Base-by-base conservation (phyloP, 2,797 vertebrate species). In the Silurus aristotelis region DNA sequence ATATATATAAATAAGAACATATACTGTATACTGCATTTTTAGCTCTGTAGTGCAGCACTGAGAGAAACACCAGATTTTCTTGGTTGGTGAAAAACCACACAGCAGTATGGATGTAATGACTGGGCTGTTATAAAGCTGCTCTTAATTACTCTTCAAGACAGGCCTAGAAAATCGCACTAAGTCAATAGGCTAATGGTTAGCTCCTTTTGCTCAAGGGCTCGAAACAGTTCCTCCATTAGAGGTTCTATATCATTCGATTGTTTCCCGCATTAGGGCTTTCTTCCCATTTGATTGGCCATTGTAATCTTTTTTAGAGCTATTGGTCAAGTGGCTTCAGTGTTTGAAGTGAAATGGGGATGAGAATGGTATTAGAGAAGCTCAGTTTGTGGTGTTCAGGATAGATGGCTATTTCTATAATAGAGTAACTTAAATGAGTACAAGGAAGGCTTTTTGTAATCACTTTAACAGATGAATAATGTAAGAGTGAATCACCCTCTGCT, bases 1-100 rank as follows among this genome's bases (percentile, higher is more conserved):
- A 94, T 93, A 91, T 93, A 93, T 92, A 93, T 93, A 72, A 55
- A 79, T 68, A 83, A 90, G 90, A 91, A 90, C 89, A 67, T 22
- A 60, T 85, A 31, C 4, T 38, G 38, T 38, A 38, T 82, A 64
- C 79, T 73, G 72, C 15, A 31, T 27, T n/a, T n/a, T 82, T 22
- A 20, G 78, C 15, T 76, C 7, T 68, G 63, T 76, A 80, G n/a
- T 19, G 7, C 71, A 67, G 79, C 14, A 27, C 27, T 66, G 52
- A 43, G 25, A 75, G 48, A 48, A 80, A 82, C 63, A 46, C 76
- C n/a, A 63, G 83, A 66, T 55, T 7, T 48, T 31, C 66, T 77
- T 58, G 38, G 55, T 22, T 80, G n/a, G 55, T 58, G 27, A 77
- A 67, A 72, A 60, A 75, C 55, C 48, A 8, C 64, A 84, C 31